Evolutionary conservation across 1,140 invertebrate species (phyloP).

Genomic region (Ceratosolen fusciceps): DNA sequence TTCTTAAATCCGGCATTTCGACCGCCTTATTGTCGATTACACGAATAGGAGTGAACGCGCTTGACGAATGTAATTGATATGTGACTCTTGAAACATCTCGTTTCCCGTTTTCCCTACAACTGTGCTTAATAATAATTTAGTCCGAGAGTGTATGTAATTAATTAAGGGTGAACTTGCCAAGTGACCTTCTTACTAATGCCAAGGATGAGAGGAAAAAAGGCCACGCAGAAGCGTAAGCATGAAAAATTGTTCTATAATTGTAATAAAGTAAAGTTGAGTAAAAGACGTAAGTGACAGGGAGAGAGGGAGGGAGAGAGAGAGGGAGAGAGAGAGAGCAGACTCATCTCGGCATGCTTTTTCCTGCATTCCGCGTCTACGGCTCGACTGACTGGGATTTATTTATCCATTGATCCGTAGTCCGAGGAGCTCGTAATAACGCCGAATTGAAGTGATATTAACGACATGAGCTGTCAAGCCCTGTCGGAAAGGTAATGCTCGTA

Average conservation of each 20-base stretch:
- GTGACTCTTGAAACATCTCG: too few species aligned
- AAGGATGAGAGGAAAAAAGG: background rate
- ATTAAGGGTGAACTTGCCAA: background rate
- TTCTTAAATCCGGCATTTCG: too few species aligned
- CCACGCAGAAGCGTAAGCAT: background rate
- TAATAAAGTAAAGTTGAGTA: background rate
- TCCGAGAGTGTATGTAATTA: background rate
- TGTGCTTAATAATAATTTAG: too few species aligned
- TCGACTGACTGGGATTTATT: background rate
- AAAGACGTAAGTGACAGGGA: background rate
- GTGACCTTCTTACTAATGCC: background rate
- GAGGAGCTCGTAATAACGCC: background rate
- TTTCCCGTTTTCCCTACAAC: too few species aligned
- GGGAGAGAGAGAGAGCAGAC: too few species aligned
- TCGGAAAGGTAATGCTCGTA: too few species aligned
- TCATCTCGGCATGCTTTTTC: background rate
- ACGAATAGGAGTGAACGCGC: background rate
- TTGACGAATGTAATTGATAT: background rate
- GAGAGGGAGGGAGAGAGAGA: too few species aligned
- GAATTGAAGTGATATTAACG: background rate
- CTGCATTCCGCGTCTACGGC: background rate
- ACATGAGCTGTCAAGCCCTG: background rate
- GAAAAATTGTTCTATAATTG: slow-evolving; percentile 10
- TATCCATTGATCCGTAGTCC: background rate
- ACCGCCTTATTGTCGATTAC: background rate